phyloP scores from a whole-genome alignment of 2,113 vertebrate genomes.

The Herpailurus yagouaroundi region DNA sequence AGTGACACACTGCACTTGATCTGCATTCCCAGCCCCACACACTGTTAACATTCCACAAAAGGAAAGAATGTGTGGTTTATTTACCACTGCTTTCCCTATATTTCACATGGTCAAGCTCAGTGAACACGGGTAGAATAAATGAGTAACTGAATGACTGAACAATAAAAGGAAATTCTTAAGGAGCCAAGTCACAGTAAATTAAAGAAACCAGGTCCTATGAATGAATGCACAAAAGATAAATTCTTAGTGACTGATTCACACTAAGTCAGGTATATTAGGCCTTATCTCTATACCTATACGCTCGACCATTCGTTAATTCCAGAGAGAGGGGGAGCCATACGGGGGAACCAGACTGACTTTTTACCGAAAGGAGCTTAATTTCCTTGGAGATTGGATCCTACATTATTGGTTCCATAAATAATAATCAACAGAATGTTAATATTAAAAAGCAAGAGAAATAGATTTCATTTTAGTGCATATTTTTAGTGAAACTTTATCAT shows the following conservation, averaged over 20 bases:
- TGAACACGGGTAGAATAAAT: constrained; percentile 9
- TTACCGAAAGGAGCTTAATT: background rate
- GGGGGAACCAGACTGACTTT: background rate
- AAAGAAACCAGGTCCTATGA: constrained; percentile 5
- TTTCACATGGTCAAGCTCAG: background rate
- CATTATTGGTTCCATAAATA: background rate
- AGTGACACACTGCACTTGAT: background rate
- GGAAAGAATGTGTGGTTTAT: background rate
- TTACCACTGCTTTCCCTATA: background rate
- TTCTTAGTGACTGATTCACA: background rate
- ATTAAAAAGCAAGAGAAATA: background rate
- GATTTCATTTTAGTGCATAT: background rate
- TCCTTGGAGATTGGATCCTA: background rate
- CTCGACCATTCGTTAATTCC: background rate
- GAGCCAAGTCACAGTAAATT: constrained; percentile 9
- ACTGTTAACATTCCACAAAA: constrained; percentile 28
- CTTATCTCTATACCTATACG: background rate
- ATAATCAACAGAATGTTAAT: background rate
- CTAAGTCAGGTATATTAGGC: background rate
- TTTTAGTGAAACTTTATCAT: constrained; percentile 5
- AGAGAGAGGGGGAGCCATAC: too few relatives aligned
- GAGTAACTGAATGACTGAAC: background rate
- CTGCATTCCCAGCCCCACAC: background rate
- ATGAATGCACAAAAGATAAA: background rate
- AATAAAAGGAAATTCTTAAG: background rate